Evolutionary conservation across 1,140 invertebrate genomes (phyloP), one percentile per base, ranked within the genome.

Genomic region (Pteromalus puparum): DNA sequence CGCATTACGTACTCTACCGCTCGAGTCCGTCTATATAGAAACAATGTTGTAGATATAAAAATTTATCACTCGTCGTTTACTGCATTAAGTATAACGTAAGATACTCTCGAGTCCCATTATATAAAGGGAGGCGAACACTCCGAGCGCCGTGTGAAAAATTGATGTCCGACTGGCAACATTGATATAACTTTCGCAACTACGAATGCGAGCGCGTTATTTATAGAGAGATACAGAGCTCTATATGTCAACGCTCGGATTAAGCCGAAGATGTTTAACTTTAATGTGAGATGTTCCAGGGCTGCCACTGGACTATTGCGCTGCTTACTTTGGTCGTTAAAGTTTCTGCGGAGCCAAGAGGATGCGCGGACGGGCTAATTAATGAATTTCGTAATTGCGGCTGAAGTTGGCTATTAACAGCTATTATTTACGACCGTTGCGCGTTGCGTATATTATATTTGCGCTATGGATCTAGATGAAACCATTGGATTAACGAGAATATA

Each of bases 271-370:
- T 61, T 61, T 61, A 61, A 61, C 15, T 61, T 61, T 61, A 61
- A 61, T 61, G 53, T 5, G 53, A 61, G 53, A 61, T 61, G 53
- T n/a, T 21, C 18, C 53, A 6, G 18, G 38, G 38, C 38, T 10
- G 21, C 53, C 6, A 21, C 53, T 18, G 53, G 53, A 61, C 53
- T 61, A 61, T n/a, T 61, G 53, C 21, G 21, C 53, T 61, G 53
- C 21, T 61, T 61, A 61, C 53, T 61, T 61, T n/a, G 53, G 53
- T n/a, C 53, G 53, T 61, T 61, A 61, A 61, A 61, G 53, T 61
- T 61, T 61, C 53, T n/a, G 21, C 53, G 21, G 18, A 53, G 53
- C 6, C 13, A n/a, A n/a, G 46, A 13, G 46, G 46, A 48, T 18
- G 15, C 9, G 46, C 46, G 46, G 46, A 48, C 53, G 53, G 53